A percentile compares a stretch with the other conserved stretches of the same genome.
phyloP scores from a whole-genome alignment of 2,797 vertebrate genomes.

The Chaenodraco wilsoni region DNA sequence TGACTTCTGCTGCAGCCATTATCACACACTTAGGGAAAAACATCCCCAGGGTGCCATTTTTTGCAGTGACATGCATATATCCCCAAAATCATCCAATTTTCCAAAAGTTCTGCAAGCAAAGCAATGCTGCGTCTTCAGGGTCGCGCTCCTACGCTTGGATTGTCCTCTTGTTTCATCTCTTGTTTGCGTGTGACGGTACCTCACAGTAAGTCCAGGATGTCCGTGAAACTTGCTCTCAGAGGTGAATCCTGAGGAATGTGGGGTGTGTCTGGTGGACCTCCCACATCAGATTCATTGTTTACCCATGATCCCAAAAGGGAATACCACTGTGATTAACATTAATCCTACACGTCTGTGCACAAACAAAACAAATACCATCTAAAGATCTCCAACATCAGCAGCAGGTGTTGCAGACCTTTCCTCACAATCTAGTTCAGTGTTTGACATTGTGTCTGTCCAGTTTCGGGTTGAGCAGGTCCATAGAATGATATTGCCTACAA shows the following conservation, averaged over 20 bases:
- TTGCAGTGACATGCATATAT: constrained; percentile 49
- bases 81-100: constrained; percentile 43
- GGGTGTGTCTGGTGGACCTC: constrained; percentile 53
- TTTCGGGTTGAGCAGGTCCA: neutral
- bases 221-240: constrained; percentile 21
- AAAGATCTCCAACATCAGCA: constrained; percentile 35
- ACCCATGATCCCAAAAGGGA: constrained; percentile 44
- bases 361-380: constrained; percentile 53
- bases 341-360: constrained; percentile 61
- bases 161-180: neutral
- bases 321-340: constrained; percentile 62
- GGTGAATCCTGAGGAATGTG: constrained; percentile 47
- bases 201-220: constrained; percentile 28
- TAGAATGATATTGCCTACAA: neutral
- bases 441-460: constrained; percentile 13
- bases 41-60: constrained; percentile 53
- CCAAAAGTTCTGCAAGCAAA: constrained; percentile 49
- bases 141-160: neutral
- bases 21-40: constrained; percentile 67
- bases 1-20: constrained; percentile 77
- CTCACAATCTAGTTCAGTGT: neutral
- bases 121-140: constrained; percentile 23
- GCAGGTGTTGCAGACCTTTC: constrained; percentile 29
- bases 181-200: neutral
- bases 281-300: constrained; percentile 50